Conservation (phyloP, 1,140 invertebrate genomes). For the Drosophila nasuta region DNA sequence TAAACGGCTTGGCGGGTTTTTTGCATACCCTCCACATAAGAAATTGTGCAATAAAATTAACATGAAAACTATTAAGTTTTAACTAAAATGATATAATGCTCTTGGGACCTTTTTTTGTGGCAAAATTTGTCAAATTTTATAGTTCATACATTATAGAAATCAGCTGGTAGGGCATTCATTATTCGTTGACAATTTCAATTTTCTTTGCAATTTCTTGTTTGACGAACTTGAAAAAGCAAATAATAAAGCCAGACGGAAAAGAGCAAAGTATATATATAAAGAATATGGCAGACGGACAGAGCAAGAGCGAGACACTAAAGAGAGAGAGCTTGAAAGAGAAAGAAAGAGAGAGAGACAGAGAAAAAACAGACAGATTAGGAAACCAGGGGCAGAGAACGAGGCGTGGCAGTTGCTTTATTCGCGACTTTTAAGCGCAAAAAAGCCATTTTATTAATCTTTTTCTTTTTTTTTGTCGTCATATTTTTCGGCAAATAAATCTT, state of each 20-base stretch:
- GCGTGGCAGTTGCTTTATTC: constrained; percentile 40
- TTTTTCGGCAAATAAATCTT: constrained; percentile 43
- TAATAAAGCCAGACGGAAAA: constrained; percentile 20
- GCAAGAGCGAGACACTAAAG: no score
- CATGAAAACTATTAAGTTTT: not conserved
- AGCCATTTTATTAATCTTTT: constrained; percentile 25
- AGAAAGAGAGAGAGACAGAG: not conserved
- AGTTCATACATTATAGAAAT: no score
- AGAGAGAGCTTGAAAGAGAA: not conserved
- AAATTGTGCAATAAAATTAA: not conserved
- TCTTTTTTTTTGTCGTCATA: constrained; percentile 26
- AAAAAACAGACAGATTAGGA: constrained; percentile 7
- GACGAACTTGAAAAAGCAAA: constrained; percentile 43
- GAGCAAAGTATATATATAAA: not conserved
- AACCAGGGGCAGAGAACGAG: constrained; percentile 16
- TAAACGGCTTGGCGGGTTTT: constrained; percentile 16
- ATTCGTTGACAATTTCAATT: not conserved
- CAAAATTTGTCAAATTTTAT: no score
- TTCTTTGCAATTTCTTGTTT: constrained; percentile 23
- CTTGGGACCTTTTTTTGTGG: not conserved
- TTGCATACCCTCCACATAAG: not conserved
- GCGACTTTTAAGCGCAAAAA: constrained; percentile 33
- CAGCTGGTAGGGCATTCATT: not conserved
- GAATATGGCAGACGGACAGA: no score
- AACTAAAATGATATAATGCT: not conserved